These are phyloP conservation scores for Agrotis clavis DNA, from an alignment of 2,888 invertebrate species.

Conservation along the genomic window DNA sequence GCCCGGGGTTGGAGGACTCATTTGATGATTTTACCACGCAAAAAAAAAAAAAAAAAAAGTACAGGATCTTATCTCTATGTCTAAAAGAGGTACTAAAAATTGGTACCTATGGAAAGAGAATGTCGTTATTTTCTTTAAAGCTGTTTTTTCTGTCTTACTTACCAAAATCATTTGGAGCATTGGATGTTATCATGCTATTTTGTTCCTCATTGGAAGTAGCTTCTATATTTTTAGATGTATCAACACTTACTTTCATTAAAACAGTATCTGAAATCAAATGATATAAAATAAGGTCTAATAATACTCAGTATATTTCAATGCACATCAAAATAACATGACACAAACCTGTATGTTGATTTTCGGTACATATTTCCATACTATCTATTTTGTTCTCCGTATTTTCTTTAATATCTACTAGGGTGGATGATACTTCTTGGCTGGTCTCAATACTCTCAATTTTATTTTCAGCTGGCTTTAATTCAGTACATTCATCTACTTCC, in stretches of 20 bases:
- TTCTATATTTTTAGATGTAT: background rate
- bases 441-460: background rate
- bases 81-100: too few relatives aligned
- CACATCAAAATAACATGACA: background rate
- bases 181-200: background rate
- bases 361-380: constrained; percentile 36
- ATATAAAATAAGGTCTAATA: background rate
- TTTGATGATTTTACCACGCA: too few relatives aligned
- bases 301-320: background rate
- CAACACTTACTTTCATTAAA: constrained; percentile 29
- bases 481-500: constrained; percentile 33
- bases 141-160: constrained; percentile 3
- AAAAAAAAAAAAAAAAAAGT: too few relatives aligned
- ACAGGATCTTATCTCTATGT: too few relatives aligned
- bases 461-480: constrained; percentile 10
- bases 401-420: constrained; percentile 8
- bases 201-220: background rate
- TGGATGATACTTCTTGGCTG: constrained; percentile 15
- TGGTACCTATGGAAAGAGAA: too few relatives aligned
- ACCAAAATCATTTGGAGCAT: constrained; percentile 24
- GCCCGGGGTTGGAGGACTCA: too few relatives aligned
- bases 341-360: constrained; percentile 27
- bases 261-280: constrained; percentile 34
- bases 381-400: background rate
- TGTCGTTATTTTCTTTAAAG: too few relatives aligned